Conservation (phyloP, 2,797 vertebrate genomes). For the Smutsia temminckii region DNA sequence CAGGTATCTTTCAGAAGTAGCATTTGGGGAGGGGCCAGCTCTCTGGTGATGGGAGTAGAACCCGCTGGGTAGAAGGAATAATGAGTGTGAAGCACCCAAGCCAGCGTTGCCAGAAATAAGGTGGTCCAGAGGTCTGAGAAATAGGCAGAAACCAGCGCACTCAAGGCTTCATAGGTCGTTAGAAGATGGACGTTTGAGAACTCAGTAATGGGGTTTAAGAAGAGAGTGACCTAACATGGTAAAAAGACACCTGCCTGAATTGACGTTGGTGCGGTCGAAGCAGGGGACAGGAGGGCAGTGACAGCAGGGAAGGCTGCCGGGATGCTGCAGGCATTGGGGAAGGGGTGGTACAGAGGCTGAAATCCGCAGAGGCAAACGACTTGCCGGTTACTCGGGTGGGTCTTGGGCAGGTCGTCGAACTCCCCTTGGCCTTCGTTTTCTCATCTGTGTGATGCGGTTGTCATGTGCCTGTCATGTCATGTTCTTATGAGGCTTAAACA, state of each 20-base stretch:
- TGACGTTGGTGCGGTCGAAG: not conserved
- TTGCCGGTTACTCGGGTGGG: not conserved
- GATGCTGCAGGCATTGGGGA: not conserved
- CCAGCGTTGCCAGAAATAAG: not conserved
- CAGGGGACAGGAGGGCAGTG: not conserved
- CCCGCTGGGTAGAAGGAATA: not conserved
- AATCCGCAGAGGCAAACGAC: not conserved
- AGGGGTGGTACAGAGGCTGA: accelerated
- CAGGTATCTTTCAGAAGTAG: not conserved
- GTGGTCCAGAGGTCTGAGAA: not conserved
- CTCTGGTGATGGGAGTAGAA: not conserved
- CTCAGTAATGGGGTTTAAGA: not conserved
- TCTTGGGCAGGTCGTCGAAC: not conserved
- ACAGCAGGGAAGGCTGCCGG: too few species aligned
- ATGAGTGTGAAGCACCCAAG: not conserved
- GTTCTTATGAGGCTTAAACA: not conserved
- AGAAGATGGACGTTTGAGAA: not conserved
- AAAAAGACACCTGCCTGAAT: not conserved
- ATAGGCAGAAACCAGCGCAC: not conserved
- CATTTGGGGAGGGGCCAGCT: not conserved
- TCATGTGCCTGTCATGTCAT: not conserved
- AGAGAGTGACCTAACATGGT: not conserved
- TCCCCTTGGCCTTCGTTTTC: not conserved
- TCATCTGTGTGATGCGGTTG: not conserved
- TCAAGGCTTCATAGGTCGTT: not conserved